Conservation (phyloP, 2,113 vertebrate genomes). For the Sinocyclocheilus rhinocerous region DNA sequence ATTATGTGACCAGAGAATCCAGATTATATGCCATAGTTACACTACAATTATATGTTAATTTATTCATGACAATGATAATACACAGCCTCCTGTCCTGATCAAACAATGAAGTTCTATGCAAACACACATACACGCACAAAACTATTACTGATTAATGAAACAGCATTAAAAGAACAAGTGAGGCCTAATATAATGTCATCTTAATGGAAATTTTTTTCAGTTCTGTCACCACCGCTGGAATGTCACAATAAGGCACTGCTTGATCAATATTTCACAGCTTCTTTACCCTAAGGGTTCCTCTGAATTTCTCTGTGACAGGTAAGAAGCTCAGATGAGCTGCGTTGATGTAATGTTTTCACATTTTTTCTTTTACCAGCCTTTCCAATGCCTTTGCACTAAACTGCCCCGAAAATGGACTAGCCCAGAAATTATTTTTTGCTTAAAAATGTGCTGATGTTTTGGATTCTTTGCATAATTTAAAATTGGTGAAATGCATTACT, state of each 20-base stretch:
- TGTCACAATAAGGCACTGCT: slow-evolving; percentile 34
- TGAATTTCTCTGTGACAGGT: slow-evolving; percentile 46
- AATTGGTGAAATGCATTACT: not conserved
- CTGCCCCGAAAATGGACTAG: not conserved
- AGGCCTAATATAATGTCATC: slow-evolving; percentile 1
- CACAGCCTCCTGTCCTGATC: not conserved
- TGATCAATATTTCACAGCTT: slow-evolving; percentile 51
- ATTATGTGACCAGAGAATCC: not conserved
- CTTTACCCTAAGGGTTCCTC: slow-evolving; percentile 43
- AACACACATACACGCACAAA: not conserved
- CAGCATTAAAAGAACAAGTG: slow-evolving; percentile 22
- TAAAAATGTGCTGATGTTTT: not conserved
- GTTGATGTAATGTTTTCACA: slow-evolving; percentile 23
- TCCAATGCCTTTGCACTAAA: not conserved
- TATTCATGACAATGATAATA: slow-evolving; percentile 21
- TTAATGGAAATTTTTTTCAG: not conserved
- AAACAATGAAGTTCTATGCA: not conserved
- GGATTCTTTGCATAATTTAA: not conserved
- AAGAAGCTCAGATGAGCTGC: slow-evolving; percentile 22
- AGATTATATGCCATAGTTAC: not conserved
- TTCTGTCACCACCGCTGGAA: slow-evolving; percentile 11
- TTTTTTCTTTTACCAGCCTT: not conserved
- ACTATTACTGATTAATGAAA: slow-evolving; percentile 52
- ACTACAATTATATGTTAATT: slow-evolving; percentile 9
- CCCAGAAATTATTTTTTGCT: not conserved